Evolutionary conservation across 2,797 vertebrate species (phyloP).

Genomic region (Siniperca obscura): DNA sequence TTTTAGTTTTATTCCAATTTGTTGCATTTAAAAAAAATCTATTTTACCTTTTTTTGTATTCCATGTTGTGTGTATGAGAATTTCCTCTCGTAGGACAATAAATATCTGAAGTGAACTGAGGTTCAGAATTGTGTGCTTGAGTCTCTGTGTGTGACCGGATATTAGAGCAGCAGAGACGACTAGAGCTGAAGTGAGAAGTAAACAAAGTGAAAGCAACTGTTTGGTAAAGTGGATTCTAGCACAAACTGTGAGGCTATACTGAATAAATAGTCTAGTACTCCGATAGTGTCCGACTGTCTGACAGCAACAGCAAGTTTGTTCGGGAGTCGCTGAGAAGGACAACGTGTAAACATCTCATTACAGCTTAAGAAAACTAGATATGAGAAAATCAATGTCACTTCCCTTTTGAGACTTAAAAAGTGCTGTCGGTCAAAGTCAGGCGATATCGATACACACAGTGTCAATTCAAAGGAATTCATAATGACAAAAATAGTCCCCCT

Average conservation of each 20-base stretch:
- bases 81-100: background rate
- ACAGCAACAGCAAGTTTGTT: slow-evolving; percentile 8
- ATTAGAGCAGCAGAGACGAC: slow-evolving; percentile 20
- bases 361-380: slow-evolving; percentile 42
- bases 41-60: background rate
- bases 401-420: slow-evolving; percentile 15
- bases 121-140: background rate
- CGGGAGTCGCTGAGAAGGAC: background rate
- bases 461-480: slow-evolving; percentile 29
- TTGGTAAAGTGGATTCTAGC: background rate
- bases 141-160: background rate
- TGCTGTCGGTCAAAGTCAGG: slow-evolving; percentile 20
- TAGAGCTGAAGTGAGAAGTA: slow-evolving; percentile 10
- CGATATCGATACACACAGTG: slow-evolving; percentile 25
- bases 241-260: background rate
- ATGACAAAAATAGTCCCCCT: slow-evolving; percentile 24
- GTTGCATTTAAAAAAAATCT: background rate
- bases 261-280: slow-evolving; percentile 24
- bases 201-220: slow-evolving; percentile 16
- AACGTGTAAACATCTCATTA: slow-evolving; percentile 41
- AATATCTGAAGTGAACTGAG: background rate
- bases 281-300: slow-evolving; percentile 1
- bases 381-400: slow-evolving; percentile 48
- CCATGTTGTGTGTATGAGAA: background rate
- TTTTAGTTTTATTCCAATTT: background rate